These are phyloP conservation scores for Megastigmus dorsalis DNA, from an alignment of 2,888 invertebrate genomes.

Conservation along the genomic window DNA sequence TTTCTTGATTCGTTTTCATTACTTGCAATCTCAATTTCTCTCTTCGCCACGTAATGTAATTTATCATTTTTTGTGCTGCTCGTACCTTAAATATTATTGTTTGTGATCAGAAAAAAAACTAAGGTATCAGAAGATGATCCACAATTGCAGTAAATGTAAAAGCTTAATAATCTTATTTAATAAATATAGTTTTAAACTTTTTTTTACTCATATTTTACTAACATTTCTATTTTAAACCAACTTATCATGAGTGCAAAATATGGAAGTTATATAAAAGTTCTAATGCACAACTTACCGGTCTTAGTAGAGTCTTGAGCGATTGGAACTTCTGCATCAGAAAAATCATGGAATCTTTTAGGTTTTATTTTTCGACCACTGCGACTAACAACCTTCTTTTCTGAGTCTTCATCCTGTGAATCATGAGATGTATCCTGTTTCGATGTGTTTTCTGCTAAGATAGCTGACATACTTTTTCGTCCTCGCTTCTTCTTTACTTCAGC, in stretches of 20 bases:
- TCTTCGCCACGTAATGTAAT: constrained; percentile 41
- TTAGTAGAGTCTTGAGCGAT: constrained; percentile 66
- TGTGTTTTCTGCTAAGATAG: constrained; percentile 60
- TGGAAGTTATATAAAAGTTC: not conserved
- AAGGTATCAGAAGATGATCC: not conserved
- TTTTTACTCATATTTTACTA: too few species aligned
- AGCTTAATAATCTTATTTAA: not conserved
- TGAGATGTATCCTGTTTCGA: constrained; percentile 62
- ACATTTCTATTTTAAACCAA: too few species aligned
- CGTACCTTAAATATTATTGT: constrained; percentile 48
- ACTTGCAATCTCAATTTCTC: constrained; percentile 23
- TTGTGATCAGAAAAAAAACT: constrained; percentile 4
- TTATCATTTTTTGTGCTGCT: constrained; percentile 44
- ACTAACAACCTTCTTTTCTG: constrained; percentile 79
- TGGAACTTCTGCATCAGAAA: constrained; percentile 67
- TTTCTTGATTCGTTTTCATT: constrained; percentile 44
- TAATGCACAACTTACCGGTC: constrained; percentile 63
- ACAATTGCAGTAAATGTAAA: constrained; percentile 4
- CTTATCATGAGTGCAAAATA: too few species aligned
- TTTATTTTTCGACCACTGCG: constrained; percentile 86
- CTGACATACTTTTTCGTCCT: constrained; percentile 62
- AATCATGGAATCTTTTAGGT: constrained; percentile 77
- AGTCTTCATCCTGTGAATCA: constrained; percentile 73
- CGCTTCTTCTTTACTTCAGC: constrained; percentile 64
- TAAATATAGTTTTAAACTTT: not conserved